These are phyloP conservation scores for Drosophila willistoni DNA, from an alignment of 1,140 invertebrate genomes.

Conservation along the genomic window DNA sequence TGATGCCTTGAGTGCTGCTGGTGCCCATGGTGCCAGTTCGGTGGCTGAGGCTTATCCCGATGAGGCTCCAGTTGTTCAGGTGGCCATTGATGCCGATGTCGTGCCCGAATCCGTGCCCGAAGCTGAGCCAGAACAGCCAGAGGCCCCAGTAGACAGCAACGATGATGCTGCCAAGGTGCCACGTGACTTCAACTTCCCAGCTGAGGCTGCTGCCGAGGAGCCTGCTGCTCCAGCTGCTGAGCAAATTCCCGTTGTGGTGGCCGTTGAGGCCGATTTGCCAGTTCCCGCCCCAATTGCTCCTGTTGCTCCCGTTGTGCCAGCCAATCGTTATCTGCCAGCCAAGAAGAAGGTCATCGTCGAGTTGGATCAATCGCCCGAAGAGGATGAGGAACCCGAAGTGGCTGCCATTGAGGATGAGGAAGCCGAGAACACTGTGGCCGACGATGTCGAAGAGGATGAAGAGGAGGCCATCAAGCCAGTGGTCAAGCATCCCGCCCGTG, in stretches of 20 bases:
- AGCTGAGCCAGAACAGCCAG: conserved; percentile 24
- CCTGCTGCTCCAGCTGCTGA: conserved; percentile 23
- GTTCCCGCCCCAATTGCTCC: conserved; percentile 70
- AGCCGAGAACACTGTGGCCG: conserved; percentile 52
- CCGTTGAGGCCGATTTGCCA: conserved; percentile 66
- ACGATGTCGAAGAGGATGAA: conserved; percentile 66
- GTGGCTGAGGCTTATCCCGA: conserved; percentile 80
- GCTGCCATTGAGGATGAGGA: conserved; percentile 66
- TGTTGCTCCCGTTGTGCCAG: conserved; percentile 61
- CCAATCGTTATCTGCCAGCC: conserved; percentile 74
- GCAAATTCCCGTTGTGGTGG: conserved; percentile 31
- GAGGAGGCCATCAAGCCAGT: conserved; percentile 65
- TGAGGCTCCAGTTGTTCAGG: conserved; percentile 62
- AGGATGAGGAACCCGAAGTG: conserved; percentile 82
- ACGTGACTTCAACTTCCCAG: conserved; percentile 69
- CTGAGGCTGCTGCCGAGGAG: conserved; percentile 49
- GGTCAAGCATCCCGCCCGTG: conserved; percentile 51
- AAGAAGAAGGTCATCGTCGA: conserved; percentile 81
- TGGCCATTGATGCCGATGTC: conserved; percentile 47
- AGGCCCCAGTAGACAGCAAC: conserved; percentile 34
- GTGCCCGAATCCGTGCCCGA: conserved; percentile 32
- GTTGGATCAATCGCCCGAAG: conserved; percentile 75
- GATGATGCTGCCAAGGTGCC: conserved; percentile 76
- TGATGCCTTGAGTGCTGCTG: conserved; percentile 65
- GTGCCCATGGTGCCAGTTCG: conserved; percentile 68